Percentiles rank a stretch among this genome's conserved stretches.
These are phyloP conservation scores for Aurelia coerulea DNA, from an alignment of 30 jellyfish, hydroid and myxozoan genomes.

Conservation along the genomic window DNA sequence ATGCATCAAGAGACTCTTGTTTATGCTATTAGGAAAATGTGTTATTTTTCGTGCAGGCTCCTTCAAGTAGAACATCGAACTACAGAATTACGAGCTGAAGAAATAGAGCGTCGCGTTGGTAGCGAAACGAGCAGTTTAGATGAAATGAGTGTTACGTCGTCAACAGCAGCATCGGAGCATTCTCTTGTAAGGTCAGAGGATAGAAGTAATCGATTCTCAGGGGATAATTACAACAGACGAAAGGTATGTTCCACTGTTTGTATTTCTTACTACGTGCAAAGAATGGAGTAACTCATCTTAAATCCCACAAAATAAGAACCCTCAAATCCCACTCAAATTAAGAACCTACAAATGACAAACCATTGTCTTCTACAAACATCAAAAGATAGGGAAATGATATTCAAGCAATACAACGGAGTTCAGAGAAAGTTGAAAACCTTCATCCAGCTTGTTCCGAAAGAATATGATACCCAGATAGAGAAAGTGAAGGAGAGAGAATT, in stretches of 20 bases:
- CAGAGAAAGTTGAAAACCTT: too few species aligned
- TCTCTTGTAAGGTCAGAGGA: constrained; percentile 51
- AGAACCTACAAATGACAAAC: too few species aligned
- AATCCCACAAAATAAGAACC: too few species aligned
- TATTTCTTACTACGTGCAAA: neutral
- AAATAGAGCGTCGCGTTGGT: constrained; percentile 89
- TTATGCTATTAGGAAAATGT: neutral
- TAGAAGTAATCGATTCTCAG: constrained; percentile 32
- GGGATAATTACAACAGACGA: constrained; percentile 32
- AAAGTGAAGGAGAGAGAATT: too few species aligned
- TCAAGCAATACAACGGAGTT: too few species aligned
- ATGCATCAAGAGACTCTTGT: too few species aligned
- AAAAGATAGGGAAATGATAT: too few species aligned
- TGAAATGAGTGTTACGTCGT: constrained; percentile 80
- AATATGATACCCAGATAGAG: too few species aligned
- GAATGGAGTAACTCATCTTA: too few species aligned
- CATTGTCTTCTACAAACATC: too few species aligned
- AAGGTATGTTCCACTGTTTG: neutral
- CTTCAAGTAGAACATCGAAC: constrained; percentile 91
- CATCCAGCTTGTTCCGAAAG: too few species aligned
- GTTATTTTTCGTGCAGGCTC: constrained; percentile 35
- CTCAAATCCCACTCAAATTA: too few species aligned
- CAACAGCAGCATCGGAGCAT: constrained; percentile 75
- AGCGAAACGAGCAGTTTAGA: constrained; percentile 93
- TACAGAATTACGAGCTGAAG: constrained; percentile 86